These are phyloP conservation scores for Priapulus caudatus DNA, from an alignment of 2,888 invertebrate species.

Conservation along the genomic window DNA sequence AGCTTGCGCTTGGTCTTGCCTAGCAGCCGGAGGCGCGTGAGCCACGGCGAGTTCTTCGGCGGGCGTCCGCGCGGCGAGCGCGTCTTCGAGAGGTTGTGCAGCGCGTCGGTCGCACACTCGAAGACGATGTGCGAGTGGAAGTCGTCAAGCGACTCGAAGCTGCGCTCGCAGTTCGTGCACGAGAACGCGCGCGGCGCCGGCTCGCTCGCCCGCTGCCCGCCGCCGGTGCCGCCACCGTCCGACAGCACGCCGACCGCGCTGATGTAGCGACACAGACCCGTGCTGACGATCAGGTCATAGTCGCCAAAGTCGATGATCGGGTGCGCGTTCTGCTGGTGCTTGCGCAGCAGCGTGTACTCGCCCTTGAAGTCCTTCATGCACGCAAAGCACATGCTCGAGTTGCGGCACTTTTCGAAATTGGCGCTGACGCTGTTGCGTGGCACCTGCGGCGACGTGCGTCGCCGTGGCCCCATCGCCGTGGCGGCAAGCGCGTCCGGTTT, in stretches of 20 bases:
- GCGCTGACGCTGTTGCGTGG: neutral
- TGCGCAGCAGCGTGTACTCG: neutral
- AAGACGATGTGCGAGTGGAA: slow-evolving; percentile 1
- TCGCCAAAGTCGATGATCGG: neutral
- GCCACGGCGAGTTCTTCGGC: neutral
- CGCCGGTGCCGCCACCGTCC: neutral
- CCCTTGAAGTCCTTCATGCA: neutral
- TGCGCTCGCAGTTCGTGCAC: neutral
- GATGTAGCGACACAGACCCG: neutral
- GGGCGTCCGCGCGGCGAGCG: neutral
- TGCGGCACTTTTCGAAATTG: slow-evolving; percentile 1
- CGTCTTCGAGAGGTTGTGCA: neutral
- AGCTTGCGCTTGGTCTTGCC: neutral
- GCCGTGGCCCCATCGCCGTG: too few relatives aligned
- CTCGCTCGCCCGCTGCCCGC: too few relatives aligned
- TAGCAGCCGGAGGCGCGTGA: neutral
- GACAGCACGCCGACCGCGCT: neutral
- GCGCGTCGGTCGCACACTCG: neutral
- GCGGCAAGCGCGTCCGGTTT: neutral
- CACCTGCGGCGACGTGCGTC: too few relatives aligned
- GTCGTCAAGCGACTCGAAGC: neutral
- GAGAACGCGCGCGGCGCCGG: too few relatives aligned
- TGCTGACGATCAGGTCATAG: neutral
- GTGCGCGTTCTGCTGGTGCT: neutral
- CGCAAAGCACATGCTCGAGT: neutral